phyloP scores from a whole-genome alignment of 1,140 invertebrate species.

The Halesus radiatus region DNA sequence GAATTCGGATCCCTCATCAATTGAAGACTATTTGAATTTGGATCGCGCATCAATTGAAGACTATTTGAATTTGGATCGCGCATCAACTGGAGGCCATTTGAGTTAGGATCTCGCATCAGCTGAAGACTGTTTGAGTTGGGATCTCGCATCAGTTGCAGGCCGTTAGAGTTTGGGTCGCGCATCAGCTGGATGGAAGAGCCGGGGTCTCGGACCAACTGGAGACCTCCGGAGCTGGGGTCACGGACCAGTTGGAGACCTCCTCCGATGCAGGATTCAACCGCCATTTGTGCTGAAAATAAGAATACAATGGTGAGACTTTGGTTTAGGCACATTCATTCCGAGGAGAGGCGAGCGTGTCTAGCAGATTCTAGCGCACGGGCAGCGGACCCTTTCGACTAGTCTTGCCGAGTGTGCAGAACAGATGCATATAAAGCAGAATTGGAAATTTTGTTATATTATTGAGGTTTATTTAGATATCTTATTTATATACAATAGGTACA shows the following conservation, averaged over 20 bases:
- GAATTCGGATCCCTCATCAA: slow-evolving; percentile 59
- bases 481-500: too few relatives aligned
- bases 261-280: slow-evolving; percentile 60
- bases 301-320: too few relatives aligned
- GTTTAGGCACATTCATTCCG: too few relatives aligned
- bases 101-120: slow-evolving; percentile 65
- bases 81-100: slow-evolving; percentile 58
- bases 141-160: background rate
- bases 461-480: too few relatives aligned
- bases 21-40: slow-evolving; percentile 75
- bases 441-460: too few relatives aligned
- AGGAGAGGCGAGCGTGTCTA: too few relatives aligned
- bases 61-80: slow-evolving; percentile 67
- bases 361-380: too few relatives aligned
- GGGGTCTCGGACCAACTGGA: slow-evolving; percentile 45
- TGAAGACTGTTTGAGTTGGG: slow-evolving; percentile 66
- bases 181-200: slow-evolving; percentile 59
- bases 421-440: too few relatives aligned
- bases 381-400: too few relatives aligned
- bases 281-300: background rate
- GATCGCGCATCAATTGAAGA: slow-evolving; percentile 72
- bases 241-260: slow-evolving; percentile 85
- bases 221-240: slow-evolving; percentile 80
- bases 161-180: slow-evolving; percentile 80
- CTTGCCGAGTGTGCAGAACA: too few relatives aligned